Percentiles rank a stretch among this genome's conserved stretches.
These are phyloP conservation scores for Drusus annulatus DNA, from an alignment of 1,140 invertebrate species.

Conservation along the genomic window DNA sequence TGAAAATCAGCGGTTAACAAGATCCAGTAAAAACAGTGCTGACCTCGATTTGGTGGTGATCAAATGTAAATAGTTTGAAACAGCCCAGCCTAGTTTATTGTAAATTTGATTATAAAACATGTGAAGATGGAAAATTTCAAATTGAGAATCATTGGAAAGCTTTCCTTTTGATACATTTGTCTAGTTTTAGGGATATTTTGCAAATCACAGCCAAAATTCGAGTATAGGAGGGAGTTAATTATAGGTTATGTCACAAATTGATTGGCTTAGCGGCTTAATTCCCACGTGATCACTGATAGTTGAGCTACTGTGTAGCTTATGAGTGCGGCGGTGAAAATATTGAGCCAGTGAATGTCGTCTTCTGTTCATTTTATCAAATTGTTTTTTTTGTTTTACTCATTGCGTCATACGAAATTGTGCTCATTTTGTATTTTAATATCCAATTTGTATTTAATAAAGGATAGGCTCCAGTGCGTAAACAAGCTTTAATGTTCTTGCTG, in stretches of 20 bases:
- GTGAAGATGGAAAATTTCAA: too few relatives aligned
- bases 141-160: too few relatives aligned
- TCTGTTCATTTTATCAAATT: neutral
- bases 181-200: neutral
- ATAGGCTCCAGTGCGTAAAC: neutral
- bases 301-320: slow-evolving; percentile 26
- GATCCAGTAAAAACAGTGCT: too few relatives aligned
- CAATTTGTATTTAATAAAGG: slow-evolving; percentile 25
- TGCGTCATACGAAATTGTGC: neutral
- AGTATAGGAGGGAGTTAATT: slow-evolving; percentile 2
- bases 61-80: too few relatives aligned
- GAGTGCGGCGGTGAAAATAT: neutral
- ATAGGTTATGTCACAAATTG: slow-evolving; percentile 15
- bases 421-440: slow-evolving; percentile 36
- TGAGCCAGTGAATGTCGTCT: neutral
- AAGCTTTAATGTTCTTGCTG: slow-evolving; percentile 29
- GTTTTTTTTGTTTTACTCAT: slow-evolving; percentile 1
- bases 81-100: too few relatives aligned
- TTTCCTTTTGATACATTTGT: too few relatives aligned
- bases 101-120: too few relatives aligned
- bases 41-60: too few relatives aligned
- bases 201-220: slow-evolving; percentile 6
- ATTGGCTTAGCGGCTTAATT: slow-evolving; percentile 3
- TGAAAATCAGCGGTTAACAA: too few relatives aligned
- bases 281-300: neutral